phyloP scores from a whole-genome alignment of 2,797 vertebrate species.

The Gymnocypris eckloni region DNA sequence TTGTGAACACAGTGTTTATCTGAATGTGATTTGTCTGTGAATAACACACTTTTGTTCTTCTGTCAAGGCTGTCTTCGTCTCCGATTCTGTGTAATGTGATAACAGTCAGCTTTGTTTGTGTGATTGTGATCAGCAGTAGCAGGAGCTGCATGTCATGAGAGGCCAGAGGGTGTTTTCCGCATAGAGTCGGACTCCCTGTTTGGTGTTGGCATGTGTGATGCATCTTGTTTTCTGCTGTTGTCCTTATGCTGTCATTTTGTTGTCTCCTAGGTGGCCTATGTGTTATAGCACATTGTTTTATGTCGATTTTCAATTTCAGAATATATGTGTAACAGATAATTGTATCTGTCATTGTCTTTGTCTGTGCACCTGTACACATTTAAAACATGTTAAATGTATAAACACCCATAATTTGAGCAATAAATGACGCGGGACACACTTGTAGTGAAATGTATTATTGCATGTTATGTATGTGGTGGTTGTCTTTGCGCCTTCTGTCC shows the following conservation, averaged over 20 bases:
- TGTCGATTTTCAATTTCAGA: background rate
- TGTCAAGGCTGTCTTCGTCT: background rate
- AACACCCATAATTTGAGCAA: slow-evolving; percentile 23
- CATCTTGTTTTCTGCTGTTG: background rate
- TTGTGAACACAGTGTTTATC: background rate
- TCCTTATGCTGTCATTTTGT: background rate
- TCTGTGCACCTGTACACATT: slow-evolving; percentile 10
- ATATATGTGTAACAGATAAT: slow-evolving; percentile 17
- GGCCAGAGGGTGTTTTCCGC: slow-evolving; percentile 15
- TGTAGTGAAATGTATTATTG: background rate
- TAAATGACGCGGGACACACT: slow-evolving; percentile 37
- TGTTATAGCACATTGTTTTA: background rate
- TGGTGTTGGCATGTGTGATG: slow-evolving; percentile 19
- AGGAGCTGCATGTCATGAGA: slow-evolving; percentile 9
- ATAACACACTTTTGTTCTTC: background rate
- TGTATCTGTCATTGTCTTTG: slow-evolving; percentile 10
- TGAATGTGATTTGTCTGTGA: background rate
- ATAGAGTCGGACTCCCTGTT: slow-evolving; percentile 4
- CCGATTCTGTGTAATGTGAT: background rate
- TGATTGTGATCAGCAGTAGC: background rate
- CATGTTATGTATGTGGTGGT: background rate
- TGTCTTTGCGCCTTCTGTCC: background rate
- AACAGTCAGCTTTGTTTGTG: background rate
- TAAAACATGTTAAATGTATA: slow-evolving; percentile 2
- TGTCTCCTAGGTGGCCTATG: background rate